Evolutionary conservation across 2,797 vertebrate genomes (phyloP).

Genomic region (Sebastes variabilis): DNA sequence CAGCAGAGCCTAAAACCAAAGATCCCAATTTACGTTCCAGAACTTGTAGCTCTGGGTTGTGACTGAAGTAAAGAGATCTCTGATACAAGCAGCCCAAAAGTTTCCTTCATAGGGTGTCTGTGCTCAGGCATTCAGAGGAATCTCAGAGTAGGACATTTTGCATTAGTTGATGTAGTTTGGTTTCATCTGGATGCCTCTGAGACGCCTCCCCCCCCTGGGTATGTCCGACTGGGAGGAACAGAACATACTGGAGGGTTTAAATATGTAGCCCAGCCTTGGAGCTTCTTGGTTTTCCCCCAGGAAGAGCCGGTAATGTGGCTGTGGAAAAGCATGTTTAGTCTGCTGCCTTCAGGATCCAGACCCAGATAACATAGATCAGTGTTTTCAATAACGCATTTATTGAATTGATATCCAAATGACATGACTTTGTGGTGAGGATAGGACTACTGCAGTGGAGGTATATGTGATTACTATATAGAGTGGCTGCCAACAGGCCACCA

Average conservation of each 20-base stretch:
- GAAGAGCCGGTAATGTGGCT: neutral
- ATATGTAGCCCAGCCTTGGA: neutral
- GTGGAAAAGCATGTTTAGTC: neutral
- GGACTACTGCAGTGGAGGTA: neutral
- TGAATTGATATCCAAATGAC: no score
- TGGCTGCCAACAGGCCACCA: constrained; percentile 10
- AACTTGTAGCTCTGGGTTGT: no score
- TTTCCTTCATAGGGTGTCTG: neutral
- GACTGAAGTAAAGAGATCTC: neutral
- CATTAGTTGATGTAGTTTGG: neutral
- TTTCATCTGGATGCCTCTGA: neutral
- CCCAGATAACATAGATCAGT: neutral
- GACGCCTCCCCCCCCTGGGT: neutral
- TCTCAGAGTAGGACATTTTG: neutral
- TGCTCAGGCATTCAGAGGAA: neutral
- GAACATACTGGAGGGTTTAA: neutral
- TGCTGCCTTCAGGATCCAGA: neutral
- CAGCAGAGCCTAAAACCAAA: no score
- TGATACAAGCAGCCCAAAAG: neutral
- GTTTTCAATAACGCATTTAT: neutral
- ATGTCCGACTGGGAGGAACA: neutral
- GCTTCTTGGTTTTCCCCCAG: neutral
- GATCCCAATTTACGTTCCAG: no score
- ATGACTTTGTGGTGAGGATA: neutral
- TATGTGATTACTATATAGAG: neutral